Conservation (phyloP, 1,140 invertebrate species). For the Hyphantria cunea region DNA sequence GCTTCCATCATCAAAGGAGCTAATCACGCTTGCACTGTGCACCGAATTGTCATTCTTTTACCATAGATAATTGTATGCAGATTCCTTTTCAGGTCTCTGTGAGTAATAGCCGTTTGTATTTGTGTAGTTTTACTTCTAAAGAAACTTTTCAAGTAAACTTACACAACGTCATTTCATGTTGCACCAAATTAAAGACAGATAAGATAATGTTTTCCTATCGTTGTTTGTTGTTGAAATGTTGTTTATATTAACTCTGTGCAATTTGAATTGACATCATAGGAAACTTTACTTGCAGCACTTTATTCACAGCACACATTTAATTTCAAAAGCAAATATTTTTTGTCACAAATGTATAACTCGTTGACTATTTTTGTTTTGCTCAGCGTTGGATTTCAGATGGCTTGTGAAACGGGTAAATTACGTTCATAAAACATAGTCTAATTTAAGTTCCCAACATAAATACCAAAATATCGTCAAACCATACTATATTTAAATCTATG, state of each 20-base stretch:
- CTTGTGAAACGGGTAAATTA: slow-evolving; percentile 65
- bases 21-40: slow-evolving; percentile 54
- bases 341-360: slow-evolving; percentile 18
- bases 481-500: too few species aligned
- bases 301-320: slow-evolving; percentile 24
- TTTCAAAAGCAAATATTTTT: slow-evolving; percentile 15
- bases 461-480: too few species aligned
- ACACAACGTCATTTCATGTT: slow-evolving; percentile 6
- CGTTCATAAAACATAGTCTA: slow-evolving; percentile 28
- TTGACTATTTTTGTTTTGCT: slow-evolving; percentile 64
- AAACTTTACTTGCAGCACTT: slow-evolving; percentile 20
- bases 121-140: not conserved
- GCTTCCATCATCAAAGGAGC: slow-evolving; percentile 29
- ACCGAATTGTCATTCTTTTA: slow-evolving; percentile 34
- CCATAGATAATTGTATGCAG: slow-evolving; percentile 17
- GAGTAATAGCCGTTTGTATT: not conserved
- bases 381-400: slow-evolving; percentile 74
- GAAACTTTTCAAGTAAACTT: not conserved
- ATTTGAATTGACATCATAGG: slow-evolving; percentile 9
- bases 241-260: not conserved
- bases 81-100: slow-evolving; percentile 26
- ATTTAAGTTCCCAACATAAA: too few species aligned
- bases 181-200: not conserved
- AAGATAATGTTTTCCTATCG: not conserved
- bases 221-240: not conserved